phyloP scores from a whole-genome alignment of 2,797 vertebrate genomes.

The Gouania willdenowi region DNA sequence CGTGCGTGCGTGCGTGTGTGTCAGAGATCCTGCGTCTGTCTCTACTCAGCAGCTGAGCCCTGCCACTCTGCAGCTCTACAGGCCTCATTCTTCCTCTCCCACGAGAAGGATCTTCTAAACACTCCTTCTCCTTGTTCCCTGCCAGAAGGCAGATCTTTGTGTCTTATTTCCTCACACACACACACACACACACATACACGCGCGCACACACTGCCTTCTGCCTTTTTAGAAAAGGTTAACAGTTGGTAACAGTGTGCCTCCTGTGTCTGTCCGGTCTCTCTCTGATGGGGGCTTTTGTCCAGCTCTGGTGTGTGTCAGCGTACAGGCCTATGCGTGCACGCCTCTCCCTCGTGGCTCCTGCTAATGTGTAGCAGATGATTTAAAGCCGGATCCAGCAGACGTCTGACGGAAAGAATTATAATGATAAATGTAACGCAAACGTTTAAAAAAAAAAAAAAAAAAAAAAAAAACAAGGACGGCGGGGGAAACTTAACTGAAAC shows the following conservation, averaged over 20 bases:
- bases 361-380: slow-evolving; percentile 77
- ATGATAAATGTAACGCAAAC: slow-evolving; percentile 56
- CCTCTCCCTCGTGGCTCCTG: slow-evolving; percentile 39
- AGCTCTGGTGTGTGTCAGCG: slow-evolving; percentile 1
- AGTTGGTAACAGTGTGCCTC: slow-evolving; percentile 59
- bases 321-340: slow-evolving; percentile 11
- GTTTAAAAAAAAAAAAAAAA: slow-evolving; percentile 30
- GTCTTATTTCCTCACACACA: slow-evolving; percentile 33
- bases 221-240: slow-evolving; percentile 62
- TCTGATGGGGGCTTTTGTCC: slow-evolving; percentile 63
- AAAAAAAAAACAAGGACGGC: no score
- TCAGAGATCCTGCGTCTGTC: background rate
- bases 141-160: slow-evolving; percentile 49
- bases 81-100: slow-evolving; percentile 33
- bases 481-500: no score
- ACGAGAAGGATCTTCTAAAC: slow-evolving; percentile 48
- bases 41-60: slow-evolving; percentile 37
- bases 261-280: slow-evolving; percentile 39
- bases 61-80: slow-evolving; percentile 22
- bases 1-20: no score
- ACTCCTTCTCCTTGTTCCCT: slow-evolving; percentile 50
- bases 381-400: slow-evolving; percentile 42
- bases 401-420: slow-evolving; percentile 53
- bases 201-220: slow-evolving; percentile 37
- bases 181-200: slow-evolving; percentile 18